A percentile compares a stretch with the other conserved stretches of the same genome.
Evolutionary conservation across 2,113 vertebrate genomes (phyloP).

Genomic region (Coracopsis vasa): DNA sequence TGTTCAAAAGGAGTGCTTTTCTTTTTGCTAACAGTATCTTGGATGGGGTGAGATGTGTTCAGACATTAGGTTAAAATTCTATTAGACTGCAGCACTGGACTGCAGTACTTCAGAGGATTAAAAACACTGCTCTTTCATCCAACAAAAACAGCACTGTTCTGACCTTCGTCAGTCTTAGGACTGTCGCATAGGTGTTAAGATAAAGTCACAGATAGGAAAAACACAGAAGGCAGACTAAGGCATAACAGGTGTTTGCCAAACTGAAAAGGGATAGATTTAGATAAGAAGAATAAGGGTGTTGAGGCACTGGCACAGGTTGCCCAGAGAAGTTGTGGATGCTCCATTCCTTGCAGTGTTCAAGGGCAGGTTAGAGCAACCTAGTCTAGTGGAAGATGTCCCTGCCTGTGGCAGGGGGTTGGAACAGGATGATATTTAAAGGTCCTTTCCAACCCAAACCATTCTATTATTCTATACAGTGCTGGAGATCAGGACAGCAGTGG

Average conservation of each 20-base stretch:
- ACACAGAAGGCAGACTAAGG: not conserved
- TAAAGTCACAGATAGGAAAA: not conserved
- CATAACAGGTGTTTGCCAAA: not conserved
- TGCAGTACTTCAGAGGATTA: not conserved
- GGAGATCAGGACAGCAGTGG: not conserved
- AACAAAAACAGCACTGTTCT: not conserved
- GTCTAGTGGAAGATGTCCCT: not conserved
- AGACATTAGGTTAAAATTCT: not conserved
- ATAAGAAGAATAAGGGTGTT: not conserved
- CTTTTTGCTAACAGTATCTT: not conserved
- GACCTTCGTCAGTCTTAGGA: not conserved
- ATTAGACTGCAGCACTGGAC: not conserved
- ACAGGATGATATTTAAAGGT: not conserved
- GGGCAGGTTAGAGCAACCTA: not conserved
- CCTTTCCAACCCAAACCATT: not conserved
- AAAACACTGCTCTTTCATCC: not conserved
- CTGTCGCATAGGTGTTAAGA: not conserved
- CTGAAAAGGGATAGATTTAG: not conserved
- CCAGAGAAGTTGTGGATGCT: not conserved
- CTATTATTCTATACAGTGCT: accelerated
- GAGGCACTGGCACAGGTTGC: not conserved
- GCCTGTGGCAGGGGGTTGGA: not conserved
- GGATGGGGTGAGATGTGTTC: not conserved
- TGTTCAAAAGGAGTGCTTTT: not conserved
- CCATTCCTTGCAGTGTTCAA: not conserved